Evolutionary conservation across 2,113 vertebrate species (phyloP).

Genomic region (Thamnaconus septentrionalis): DNA sequence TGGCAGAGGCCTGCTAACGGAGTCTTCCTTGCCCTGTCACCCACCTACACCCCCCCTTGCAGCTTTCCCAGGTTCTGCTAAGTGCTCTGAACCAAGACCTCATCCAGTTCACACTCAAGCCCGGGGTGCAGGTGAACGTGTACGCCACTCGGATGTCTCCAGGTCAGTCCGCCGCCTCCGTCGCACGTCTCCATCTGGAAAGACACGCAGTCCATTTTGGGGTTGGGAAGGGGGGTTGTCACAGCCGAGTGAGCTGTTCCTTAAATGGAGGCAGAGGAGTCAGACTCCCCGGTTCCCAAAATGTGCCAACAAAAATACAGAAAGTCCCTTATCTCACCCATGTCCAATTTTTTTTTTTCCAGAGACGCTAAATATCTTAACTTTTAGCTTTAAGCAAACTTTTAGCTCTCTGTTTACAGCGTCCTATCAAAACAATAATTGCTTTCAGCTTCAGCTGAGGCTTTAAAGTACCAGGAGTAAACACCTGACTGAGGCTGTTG

Average conservation of each 20-base stretch:
- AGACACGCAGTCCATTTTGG: slow-evolving; percentile 9
- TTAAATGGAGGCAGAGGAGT: neutral
- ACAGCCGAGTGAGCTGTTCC: neutral
- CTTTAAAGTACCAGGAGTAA: too few relatives aligned
- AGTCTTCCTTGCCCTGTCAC: slow-evolving; percentile 48
- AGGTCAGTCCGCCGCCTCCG: slow-evolving; percentile 47
- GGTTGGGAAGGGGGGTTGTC: neutral
- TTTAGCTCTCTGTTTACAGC: too few relatives aligned
- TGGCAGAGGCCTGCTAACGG: slow-evolving; percentile 39
- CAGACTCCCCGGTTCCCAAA: neutral
- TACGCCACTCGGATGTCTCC: slow-evolving; percentile 67
- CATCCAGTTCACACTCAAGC: slow-evolving; percentile 67
- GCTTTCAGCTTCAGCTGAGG: too few relatives aligned
- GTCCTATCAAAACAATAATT: too few relatives aligned
- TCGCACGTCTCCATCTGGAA: slow-evolving; percentile 4
- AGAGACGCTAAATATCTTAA: too few relatives aligned
- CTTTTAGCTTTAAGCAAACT: too few relatives aligned
- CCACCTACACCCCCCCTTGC: slow-evolving; percentile 14
- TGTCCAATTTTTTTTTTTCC: too few relatives aligned
- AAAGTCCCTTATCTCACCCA: too few relatives aligned
- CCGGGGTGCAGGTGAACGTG: slow-evolving; percentile 67
- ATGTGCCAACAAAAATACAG: neutral
- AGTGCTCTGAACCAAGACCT: slow-evolving; percentile 76
- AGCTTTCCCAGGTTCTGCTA: slow-evolving; percentile 72
- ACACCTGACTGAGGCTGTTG: too few relatives aligned